These are phyloP conservation scores for Spondyliosoma cantharus DNA, from an alignment of 2,797 vertebrate genomes.

Conservation along the genomic window DNA sequence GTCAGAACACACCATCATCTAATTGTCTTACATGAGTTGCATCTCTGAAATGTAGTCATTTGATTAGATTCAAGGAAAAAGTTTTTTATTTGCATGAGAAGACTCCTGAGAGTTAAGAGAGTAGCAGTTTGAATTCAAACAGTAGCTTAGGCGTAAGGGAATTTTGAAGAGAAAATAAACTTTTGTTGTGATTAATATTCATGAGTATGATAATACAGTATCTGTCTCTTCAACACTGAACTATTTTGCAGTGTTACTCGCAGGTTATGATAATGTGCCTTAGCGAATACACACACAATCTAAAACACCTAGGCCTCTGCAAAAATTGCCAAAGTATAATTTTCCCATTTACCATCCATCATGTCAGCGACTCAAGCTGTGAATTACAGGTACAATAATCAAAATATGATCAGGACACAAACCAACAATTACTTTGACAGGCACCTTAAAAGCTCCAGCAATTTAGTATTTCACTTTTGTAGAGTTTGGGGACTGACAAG, in stretches of 20 bases:
- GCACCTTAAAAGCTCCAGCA: neutral
- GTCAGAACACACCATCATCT: neutral
- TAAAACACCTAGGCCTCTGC: neutral
- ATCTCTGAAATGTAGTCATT: neutral
- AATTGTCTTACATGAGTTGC: neutral
- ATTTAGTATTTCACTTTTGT: neutral
- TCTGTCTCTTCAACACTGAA: conserved; percentile 7
- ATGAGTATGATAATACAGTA: conserved; percentile 5
- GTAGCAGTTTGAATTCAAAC: neutral
- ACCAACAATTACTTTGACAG: neutral
- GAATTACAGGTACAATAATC: neutral
- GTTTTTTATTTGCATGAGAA: neutral
- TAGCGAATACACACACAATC: neutral
- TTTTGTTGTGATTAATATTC: conserved; percentile 33
- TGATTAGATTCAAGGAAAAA: neutral
- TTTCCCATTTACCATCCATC: neutral
- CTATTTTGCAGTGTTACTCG: neutral
- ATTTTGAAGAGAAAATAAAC: neutral
- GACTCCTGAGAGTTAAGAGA: neutral
- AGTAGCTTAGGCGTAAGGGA: neutral
- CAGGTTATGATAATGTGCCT: neutral
- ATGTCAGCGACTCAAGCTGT: neutral
- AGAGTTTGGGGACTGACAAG: neutral
- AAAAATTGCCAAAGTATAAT: neutral
- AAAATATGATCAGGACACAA: neutral